Evolutionary conservation across 53 echinoderm and acorn worm species (phyloP), one percentile per base, ranked within the genome.

Genomic region (Stichopus horrens): DNA sequence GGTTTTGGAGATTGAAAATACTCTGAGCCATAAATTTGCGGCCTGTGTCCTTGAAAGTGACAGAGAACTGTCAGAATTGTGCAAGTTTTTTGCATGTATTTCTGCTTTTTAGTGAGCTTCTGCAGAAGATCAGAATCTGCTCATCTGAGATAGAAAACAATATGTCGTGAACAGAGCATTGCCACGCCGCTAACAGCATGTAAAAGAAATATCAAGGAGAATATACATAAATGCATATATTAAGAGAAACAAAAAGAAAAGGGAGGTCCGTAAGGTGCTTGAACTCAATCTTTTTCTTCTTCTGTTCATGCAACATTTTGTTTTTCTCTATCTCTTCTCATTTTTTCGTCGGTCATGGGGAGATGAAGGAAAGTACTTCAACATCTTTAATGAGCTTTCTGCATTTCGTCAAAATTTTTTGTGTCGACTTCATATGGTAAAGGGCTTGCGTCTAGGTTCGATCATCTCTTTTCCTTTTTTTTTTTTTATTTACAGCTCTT

Each of bases 351-450:
- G 6, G 10, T 63, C 16, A 37, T 37, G 37, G 10, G 16, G 16
- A 63, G 63, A 63, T 63, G 10, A 71, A 37, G 37, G 5, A 71
- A 71, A 71, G 71, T 71, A 71, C 71, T 71, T 71, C 71, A 16
- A 18, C 71, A 71, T 71, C 71, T 71, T 18, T 71, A 71, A 71
- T 71, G 71, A 71, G 71, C 71, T 71, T 71, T 71, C 18, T 71
- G 71, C 71, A 71, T 71, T 71, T 71, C 19, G 6, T 71, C 71
- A 13, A 13, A 71, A 71, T 71, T 71, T 71, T 37, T 37, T 37
- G 37, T 37, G 37, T 37, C 37, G 71, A n/a, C 14, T 71, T 71
- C 71, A 71, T 71, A 16, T 18, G 71, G 71, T 59, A 59, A 59
- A 59, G 8, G 59, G 37, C 37, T 11, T 59, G 59, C 11, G 8